Evolutionary conservation across 2,888 invertebrate genomes (phyloP), one percentile per base, ranked within the genome.

Genomic region (Netelia inedita): DNA sequence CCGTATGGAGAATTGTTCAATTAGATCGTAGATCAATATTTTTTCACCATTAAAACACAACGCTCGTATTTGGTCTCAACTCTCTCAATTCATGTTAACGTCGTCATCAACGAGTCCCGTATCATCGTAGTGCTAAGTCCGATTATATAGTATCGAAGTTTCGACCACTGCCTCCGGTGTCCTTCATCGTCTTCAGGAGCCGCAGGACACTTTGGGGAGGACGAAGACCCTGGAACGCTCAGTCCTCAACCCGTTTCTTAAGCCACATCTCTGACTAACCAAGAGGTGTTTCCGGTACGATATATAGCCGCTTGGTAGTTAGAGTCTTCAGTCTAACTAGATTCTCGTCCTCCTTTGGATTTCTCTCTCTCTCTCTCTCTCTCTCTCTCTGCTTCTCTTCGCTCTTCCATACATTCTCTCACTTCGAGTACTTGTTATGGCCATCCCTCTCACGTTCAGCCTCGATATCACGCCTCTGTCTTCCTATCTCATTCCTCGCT

Each of bases 231-330:
- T 65, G 66, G 53, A 85, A 79, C 76, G 74, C 82, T 79, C 71
- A 65, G 74, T 59, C 9, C 79, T 59, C 53, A 55, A 65, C 73
- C 65, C 71, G 74, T 75, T 82, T 75, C 74, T 75, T 59, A 61
- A 79, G 79, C 79, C 65, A 68, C 72, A 78, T 80, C 79, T 66
- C 74, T 71, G 74, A 79, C 79, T 82, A 85, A 85, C 82, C 79
- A 82, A 85, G 82, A 75, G 79, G 82, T 82, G 85, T 74, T 28
- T 72, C 82, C 75, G 79, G 75, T 81, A 55, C 65, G 57, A 74
- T 59, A 69, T 59, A 68, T 57, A 65, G 28, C 16, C 79, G 84
- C 69, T 69, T 55, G 66, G 66, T 69, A 79, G 71, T 61, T 79
- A 66, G 78, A 78, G 61, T 75, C 79, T 69, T 82, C 35, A 63